These are phyloP conservation scores for Eucriotettix oculatus DNA, from an alignment of 2,888 invertebrate species.

Conservation along the genomic window DNA sequence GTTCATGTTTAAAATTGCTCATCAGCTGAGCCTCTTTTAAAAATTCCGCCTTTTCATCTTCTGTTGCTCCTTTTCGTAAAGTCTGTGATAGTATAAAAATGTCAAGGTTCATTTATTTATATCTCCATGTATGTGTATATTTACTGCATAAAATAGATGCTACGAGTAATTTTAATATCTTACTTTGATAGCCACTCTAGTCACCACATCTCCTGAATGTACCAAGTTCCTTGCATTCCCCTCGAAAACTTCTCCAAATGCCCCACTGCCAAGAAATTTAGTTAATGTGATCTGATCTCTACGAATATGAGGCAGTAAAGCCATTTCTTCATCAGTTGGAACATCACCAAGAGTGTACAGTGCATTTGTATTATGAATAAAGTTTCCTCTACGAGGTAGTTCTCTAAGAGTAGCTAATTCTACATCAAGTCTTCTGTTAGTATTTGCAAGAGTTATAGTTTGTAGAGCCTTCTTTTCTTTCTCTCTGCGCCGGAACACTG, in stretches of 20 bases:
- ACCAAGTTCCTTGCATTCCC: conserved; percentile 59
- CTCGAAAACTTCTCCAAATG: conserved; percentile 94
- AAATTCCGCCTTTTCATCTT: conserved; percentile 82
- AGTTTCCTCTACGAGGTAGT: conserved; percentile 51
- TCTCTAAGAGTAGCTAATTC: conserved; percentile 77
- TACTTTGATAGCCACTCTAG: conserved; percentile 85
- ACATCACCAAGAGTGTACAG: conserved; percentile 45
- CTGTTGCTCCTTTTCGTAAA: conserved; percentile 76
- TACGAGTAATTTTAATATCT: background rate
- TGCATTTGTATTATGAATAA: conserved; percentile 69
- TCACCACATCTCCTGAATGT: conserved; percentile 36
- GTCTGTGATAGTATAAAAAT: conserved; percentile 37
- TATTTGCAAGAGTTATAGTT: conserved; percentile 28
- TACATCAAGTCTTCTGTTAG: conserved; percentile 39
- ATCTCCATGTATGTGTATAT: too few species aligned
- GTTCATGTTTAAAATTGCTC: conserved; percentile 94
- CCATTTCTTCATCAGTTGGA: conserved; percentile 60
- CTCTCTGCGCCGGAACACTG: conserved; percentile 44
- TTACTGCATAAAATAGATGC: too few species aligned
- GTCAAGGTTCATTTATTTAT: too few species aligned
- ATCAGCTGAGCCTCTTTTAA: conserved; percentile 92
- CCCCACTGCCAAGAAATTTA: conserved; percentile 86
- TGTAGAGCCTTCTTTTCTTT: conserved; percentile 53
- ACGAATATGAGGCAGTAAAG: conserved; percentile 68
- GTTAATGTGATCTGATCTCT: conserved; percentile 72